These are phyloP conservation scores for Fragum sueziense DNA, from an alignment of 2,888 invertebrate genomes.

Conservation along the genomic window DNA sequence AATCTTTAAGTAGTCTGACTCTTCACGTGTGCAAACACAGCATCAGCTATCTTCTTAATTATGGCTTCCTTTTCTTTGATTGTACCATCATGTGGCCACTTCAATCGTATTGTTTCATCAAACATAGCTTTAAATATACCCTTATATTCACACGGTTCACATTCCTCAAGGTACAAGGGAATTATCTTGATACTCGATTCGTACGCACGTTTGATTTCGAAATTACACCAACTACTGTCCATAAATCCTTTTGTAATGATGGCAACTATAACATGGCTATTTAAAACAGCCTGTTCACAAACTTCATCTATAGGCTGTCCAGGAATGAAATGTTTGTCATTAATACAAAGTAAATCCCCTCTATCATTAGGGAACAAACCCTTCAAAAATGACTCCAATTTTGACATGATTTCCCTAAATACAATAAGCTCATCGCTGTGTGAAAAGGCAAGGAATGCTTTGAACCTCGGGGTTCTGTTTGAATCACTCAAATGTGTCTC, in stretches of 20 bases:
- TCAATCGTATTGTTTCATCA: background rate
- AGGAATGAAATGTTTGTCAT: constrained; percentile 5
- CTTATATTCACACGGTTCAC: background rate
- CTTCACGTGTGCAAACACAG: too few relatives aligned
- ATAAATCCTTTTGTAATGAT: background rate
- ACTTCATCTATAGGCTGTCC: background rate
- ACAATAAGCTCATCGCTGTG: background rate
- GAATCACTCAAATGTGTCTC: too few relatives aligned
- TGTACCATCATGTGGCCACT: background rate
- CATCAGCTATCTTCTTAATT: too few relatives aligned
- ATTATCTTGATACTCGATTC: background rate
- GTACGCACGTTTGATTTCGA: background rate
- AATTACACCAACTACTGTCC: background rate
- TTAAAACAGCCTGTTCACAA: background rate
- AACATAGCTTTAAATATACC: background rate
- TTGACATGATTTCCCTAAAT: background rate
- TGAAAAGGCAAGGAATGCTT: background rate
- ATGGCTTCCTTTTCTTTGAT: too few relatives aligned
- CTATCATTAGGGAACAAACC: background rate
- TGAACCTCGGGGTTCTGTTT: background rate
- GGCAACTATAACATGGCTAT: background rate
- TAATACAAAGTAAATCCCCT: background rate
- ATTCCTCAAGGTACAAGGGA: background rate
- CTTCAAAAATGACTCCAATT: background rate
- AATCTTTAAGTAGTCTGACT: too few relatives aligned